Conservation (phyloP, 2,888 invertebrate genomes). For the Crepidodera aurea region DNA sequence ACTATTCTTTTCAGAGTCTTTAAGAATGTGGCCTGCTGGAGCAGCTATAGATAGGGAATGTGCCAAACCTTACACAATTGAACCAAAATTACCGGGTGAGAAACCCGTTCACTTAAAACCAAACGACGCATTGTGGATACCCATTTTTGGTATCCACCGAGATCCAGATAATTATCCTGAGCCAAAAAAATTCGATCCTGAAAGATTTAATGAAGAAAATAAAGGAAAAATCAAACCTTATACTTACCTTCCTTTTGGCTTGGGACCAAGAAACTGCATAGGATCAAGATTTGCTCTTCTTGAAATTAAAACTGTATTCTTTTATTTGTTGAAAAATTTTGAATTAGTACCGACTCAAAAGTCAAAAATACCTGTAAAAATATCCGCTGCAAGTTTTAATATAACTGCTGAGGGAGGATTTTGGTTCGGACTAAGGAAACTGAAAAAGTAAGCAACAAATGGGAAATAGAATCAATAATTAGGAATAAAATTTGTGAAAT, state of each 20-base stretch:
- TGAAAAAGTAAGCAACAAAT: background rate
- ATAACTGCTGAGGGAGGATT: background rate
- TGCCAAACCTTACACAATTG: background rate
- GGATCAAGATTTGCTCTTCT: slow-evolving; percentile 47
- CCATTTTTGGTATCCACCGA: slow-evolving; percentile 51
- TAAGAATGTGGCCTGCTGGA: too few relatives aligned
- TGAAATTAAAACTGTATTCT: slow-evolving; percentile 44
- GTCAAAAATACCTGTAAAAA: slow-evolving; percentile 24
- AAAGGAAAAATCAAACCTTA: slow-evolving; percentile 47
- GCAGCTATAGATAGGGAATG: too few relatives aligned
- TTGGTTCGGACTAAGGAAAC: background rate
- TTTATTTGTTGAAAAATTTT: slow-evolving; percentile 40
- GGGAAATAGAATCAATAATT: too few relatives aligned
- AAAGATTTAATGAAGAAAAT: slow-evolving; percentile 55
- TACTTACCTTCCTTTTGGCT: slow-evolving; percentile 30
- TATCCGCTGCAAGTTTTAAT: background rate
- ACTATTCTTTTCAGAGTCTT: too few relatives aligned
- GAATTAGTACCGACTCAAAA: slow-evolving; percentile 43
- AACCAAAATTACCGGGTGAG: background rate
- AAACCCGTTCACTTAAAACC: background rate
- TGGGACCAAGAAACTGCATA: slow-evolving; percentile 34
- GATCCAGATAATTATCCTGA: slow-evolving; percentile 46
- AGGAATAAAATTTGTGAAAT: too few relatives aligned
- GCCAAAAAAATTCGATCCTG: slow-evolving; percentile 61
- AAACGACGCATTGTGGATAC: background rate